Evolutionary conservation across 2,797 vertebrate species (phyloP).

Genomic region (Pempheris klunzingeri): DNA sequence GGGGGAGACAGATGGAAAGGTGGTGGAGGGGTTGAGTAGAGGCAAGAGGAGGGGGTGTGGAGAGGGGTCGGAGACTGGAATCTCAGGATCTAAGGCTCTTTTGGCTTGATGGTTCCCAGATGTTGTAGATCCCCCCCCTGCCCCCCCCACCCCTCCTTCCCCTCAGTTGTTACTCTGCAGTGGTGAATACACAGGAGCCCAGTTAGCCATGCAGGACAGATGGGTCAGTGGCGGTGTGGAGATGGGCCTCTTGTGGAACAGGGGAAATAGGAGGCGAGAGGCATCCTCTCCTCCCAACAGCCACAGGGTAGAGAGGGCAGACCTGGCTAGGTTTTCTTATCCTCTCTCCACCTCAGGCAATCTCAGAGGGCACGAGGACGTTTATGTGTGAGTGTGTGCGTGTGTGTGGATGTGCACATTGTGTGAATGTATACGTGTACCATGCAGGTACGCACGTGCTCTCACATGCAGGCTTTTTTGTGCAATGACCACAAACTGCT

Average conservation of each 20-base stretch:
- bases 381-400: conserved; percentile 4
- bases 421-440: background rate
- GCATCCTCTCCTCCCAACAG: conserved; percentile 71
- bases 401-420: conserved; percentile 27
- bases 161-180: conserved; percentile 71
- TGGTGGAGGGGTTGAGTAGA: conserved; percentile 71
- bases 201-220: conserved; percentile 81
- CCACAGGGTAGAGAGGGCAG: conserved; percentile 70
- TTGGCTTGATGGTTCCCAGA: conserved; percentile 87
- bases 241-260: conserved; percentile 79
- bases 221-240: conserved; percentile 77
- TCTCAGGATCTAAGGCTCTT: conserved; percentile 81
- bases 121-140: conserved; percentile 73
- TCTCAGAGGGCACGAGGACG: conserved; percentile 21
- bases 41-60: conserved; percentile 59
- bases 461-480: background rate
- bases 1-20: conserved; percentile 80
- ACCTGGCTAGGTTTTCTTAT: conserved; percentile 67
- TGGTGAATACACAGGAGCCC: conserved; percentile 81
- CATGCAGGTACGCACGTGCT: background rate
- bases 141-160: conserved; percentile 63
- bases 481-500: background rate
- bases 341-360: conserved; percentile 26
- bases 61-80: conserved; percentile 79
- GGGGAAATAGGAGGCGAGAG: conserved; percentile 79